Evolutionary conservation across 2,113 vertebrate species (phyloP).

Genomic region (Solenodon paradoxus): DNA sequence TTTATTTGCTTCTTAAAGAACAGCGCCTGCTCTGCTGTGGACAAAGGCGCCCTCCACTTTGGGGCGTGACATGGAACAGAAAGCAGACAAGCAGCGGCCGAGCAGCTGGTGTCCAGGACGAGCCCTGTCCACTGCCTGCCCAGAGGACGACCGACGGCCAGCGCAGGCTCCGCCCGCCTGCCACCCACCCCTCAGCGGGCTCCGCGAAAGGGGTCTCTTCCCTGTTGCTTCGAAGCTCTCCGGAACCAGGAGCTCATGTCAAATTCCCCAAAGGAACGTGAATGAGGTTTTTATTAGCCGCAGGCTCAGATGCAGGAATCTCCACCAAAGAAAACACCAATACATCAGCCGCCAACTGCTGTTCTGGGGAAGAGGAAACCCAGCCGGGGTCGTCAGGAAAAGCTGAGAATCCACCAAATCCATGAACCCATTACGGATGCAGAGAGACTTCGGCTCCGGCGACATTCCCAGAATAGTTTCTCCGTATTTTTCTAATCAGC

Average conservation of each 20-base stretch:
- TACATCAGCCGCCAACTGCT: neutral
- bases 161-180: no score
- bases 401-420: conserved; percentile 23
- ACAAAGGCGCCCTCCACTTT: conserved; percentile 58
- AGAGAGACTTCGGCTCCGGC: conserved; percentile 13
- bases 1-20: conserved; percentile 56
- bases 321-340: conserved; percentile 31
- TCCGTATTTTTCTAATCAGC: conserved; percentile 62
- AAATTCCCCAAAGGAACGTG: neutral
- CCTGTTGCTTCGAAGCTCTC: conserved; percentile 1
- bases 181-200: neutral
- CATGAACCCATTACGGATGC: conserved; percentile 51
- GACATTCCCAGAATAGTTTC: conserved; percentile 54
- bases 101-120: no score
- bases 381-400: conserved; percentile 32
- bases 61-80: conserved; percentile 71
- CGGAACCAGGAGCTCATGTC: conserved; percentile 22
- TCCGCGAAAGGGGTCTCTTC: conserved; percentile 41
- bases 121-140: no score
- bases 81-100: conserved; percentile 68
- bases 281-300: conserved; percentile 12
- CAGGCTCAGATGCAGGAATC: conserved; percentile 3
- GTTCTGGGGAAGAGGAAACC: conserved; percentile 40
- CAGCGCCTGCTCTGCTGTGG: conserved; percentile 31
- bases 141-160: no score